Conservation (phyloP, 2,797 vertebrate genomes). For the Microcaecilia unicolor region DNA sequence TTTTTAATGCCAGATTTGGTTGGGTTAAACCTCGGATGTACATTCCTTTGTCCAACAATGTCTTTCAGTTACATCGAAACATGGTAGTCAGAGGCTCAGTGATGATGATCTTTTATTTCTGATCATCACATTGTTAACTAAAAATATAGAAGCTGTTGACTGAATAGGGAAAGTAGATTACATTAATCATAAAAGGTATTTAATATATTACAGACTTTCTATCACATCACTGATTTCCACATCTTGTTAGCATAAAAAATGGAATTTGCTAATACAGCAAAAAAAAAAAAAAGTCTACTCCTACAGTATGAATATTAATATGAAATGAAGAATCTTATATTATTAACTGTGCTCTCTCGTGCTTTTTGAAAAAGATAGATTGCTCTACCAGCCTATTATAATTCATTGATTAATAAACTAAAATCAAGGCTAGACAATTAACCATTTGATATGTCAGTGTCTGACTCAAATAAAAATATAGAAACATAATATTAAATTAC, state of each 20-base stretch:
- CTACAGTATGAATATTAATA: not conserved
- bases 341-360: not conserved
- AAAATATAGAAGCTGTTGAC: conserved; percentile 63
- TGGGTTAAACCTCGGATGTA: too few species aligned
- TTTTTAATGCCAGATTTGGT: too few species aligned
- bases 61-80: too few species aligned
- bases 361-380: not conserved
- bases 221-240: conserved; percentile 34
- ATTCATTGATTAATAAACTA: conserved; percentile 19
- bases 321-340: not conserved
- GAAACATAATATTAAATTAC: conserved; percentile 12
- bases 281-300: too few species aligned
- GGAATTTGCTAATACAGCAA: conserved; percentile 17
- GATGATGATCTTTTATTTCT: too few species aligned
- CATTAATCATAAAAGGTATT: conserved; percentile 52
- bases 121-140: conserved; percentile 54
- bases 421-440: conserved; percentile 6
- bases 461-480: conserved; percentile 13
- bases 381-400: not conserved
- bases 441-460: conserved; percentile 9
- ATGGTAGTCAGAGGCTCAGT: too few species aligned
- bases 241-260: conserved; percentile 34
- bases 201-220: conserved; percentile 57
- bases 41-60: too few species aligned
- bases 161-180: conserved; percentile 56